Conservation (phyloP, 2,113 vertebrate genomes). For the Orycteropus afer region DNA sequence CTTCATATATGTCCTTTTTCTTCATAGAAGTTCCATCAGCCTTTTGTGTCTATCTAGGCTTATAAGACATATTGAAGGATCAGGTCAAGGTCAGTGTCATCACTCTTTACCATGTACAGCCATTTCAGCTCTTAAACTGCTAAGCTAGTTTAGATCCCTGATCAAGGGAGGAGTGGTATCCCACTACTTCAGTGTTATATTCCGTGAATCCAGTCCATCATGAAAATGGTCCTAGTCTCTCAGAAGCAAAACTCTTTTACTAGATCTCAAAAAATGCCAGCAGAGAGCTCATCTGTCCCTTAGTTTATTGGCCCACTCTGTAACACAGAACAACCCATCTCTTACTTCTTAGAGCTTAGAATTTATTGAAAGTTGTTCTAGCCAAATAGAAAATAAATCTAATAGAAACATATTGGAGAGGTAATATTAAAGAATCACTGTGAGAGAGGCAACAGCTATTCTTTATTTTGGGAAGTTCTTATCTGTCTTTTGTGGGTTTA, state of each 20-base stretch:
- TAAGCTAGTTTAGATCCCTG: neutral
- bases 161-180: neutral
- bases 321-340: neutral
- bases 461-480: neutral
- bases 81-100: neutral
- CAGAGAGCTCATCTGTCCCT: neutral
- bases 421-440: neutral
- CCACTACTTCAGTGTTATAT: neutral
- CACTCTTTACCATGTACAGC: neutral
- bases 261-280: neutral
- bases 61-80: neutral
- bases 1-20: neutral
- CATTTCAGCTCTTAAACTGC: too few species aligned
- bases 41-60: neutral
- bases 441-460: neutral
- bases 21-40: neutral
- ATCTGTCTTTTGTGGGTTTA: neutral
- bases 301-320: neutral
- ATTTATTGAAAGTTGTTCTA: neutral
- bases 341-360: neutral
- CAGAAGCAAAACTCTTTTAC: neutral
- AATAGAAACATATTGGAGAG: neutral
- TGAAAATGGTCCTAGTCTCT: neutral
- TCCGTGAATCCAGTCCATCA: too few species aligned
- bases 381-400: neutral